Base-by-base conservation (phyloP, 2,797 vertebrate genomes). In the Falco biarmicus region DNA sequence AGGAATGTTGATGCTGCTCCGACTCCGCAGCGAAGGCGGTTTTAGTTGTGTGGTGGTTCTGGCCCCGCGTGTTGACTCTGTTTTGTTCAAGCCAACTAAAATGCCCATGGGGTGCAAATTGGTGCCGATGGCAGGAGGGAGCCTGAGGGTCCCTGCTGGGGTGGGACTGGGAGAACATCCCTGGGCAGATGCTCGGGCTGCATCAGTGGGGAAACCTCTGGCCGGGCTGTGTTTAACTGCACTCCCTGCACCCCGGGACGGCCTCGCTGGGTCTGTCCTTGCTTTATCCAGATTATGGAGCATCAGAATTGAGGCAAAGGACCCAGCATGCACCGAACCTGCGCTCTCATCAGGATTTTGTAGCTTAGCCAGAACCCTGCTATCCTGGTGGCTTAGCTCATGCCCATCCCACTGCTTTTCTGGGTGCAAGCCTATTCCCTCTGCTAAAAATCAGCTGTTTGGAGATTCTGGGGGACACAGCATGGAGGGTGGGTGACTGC, bases 131-230 rank as follows among this genome's bases (percentile, higher is more conserved):
- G 51, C 16, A 39, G 80, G 64, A 86, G 37, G 51, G 73, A 53
- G 8, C 37, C n/a, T 0, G 0, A 12, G 32, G 15, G 51, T 79
- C 34, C 17, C 13, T 59, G 32, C 25, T 0, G 3, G 19, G 28
- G 9, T 29, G 37, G 57, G 14, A 15, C 43, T 24, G 15, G 68
- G 25, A 21, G 24, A 54, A 31, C 4, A 7, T 21, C 59, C 31
- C n/a, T 13, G 8, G 12, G n/a, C 22, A 18, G 60, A 19, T 1
- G 2, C 37, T 56, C 1, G 3, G 47, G n/a, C 51, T 65, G 54
- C 11, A 19, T 5, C 5, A 18, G 32, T 16, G 10, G 0, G 0
- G 57, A 19, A 56, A 45, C 12, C 17, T 76, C 61, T 37, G 43
- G 8, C 32, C 2, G 6, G 54, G 50, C 29, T 63, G 80, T 0